phyloP scores from a whole-genome alignment of 2,797 vertebrate genomes.

The Hypotaenidia philippensis region DNA sequence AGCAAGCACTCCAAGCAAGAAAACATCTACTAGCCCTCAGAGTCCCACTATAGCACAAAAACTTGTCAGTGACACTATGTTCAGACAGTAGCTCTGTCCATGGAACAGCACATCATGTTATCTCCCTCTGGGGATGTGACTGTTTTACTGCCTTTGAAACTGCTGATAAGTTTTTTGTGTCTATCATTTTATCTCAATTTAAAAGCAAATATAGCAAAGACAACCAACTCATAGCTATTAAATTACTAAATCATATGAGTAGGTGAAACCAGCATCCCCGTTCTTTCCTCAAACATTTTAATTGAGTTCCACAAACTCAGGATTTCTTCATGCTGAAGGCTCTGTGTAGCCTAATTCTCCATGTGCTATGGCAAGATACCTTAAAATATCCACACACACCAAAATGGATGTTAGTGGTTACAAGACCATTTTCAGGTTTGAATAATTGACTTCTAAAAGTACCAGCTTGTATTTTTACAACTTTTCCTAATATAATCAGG shows the following conservation, averaged over 20 bases:
- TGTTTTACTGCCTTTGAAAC: not conserved
- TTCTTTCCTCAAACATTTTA: not conserved
- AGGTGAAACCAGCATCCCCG: accelerated
- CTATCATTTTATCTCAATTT: not conserved
- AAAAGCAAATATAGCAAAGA: not conserved
- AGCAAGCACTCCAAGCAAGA: not conserved
- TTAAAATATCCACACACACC: not conserved
- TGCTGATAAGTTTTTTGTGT: not conserved
- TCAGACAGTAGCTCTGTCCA: not conserved
- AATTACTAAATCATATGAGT: not conserved
- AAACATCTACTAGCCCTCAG: not conserved
- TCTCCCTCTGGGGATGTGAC: not conserved
- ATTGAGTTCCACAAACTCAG: not conserved
- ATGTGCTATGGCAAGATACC: not conserved
- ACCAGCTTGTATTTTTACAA: not conserved
- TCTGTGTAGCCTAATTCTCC: not conserved
- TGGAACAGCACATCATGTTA: not conserved
- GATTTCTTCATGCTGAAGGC: not conserved
- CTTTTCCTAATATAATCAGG: not conserved
- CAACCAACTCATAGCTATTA: not conserved
- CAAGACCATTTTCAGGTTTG: not conserved
- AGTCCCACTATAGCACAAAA: not conserved
- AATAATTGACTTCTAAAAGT: not conserved
- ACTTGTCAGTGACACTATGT: not conserved
- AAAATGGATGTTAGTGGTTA: not conserved